Evolutionary conservation across 2,888 invertebrate species (phyloP), one percentile per base, ranked within the genome.

Genomic region (Fragum sueziense): DNA sequence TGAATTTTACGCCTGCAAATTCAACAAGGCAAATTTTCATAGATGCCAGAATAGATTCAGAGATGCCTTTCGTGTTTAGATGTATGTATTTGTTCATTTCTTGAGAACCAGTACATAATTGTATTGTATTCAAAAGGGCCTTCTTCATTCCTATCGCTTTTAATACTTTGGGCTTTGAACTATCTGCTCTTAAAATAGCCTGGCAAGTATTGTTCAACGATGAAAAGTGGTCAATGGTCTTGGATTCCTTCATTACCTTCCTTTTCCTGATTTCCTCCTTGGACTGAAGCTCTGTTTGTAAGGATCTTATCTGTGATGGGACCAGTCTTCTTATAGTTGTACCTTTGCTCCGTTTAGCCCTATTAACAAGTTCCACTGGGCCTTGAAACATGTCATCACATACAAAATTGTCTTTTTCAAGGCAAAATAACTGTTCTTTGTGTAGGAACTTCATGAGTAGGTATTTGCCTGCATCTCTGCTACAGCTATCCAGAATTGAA

Each of bases 311-410:
- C 54, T 70, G 73, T 0, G 73, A 76, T 27, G 76, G 76, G 6
- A 62, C 29, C 9, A 54, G 52, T 9, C 79, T 31, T 41, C 74
- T 82, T 0, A 82, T 68, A 1, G 82, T 82, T 3, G 69, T 52
- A 22, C 79, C 76, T 65, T 82, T 82, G 17, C 74, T 74, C 67
- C 57, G 65, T 29, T 68, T 70, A 1, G 74, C 79, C 47, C 67
- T 41, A 25, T 47, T 33, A 0, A 78, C 51, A 17, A 82, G 51
- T 4, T 70, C 52, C 47, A 20, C 47, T 7, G 78, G 79, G 14
- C 79, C 76, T 1, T 41, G 22, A n/a, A 71, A n/a, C n/a, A n/a
- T n/a, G n/a, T n/a, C n/a, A n/a, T n/a, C n/a, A n/a, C n/a, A n/a
- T n/a, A n/a, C n/a, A n/a, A n/a, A n/a, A n/a, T n/a, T n/a, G n/a